phyloP scores from a whole-genome alignment of 2,113 vertebrate genomes.

The Leucopsar rothschildi region DNA sequence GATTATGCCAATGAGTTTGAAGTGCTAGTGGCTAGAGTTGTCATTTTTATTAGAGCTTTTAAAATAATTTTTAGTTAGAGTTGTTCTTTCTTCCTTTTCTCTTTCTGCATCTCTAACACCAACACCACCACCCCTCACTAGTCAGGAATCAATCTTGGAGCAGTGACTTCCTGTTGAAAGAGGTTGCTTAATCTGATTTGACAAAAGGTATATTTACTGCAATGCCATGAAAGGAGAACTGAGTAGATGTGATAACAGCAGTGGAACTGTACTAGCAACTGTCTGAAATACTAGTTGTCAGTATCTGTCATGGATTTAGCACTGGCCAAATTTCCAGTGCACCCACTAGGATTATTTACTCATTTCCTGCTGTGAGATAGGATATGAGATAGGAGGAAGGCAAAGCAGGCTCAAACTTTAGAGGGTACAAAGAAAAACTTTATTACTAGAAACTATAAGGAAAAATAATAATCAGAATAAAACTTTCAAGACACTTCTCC shows the following conservation, averaged over 20 bases:
- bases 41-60: neutral
- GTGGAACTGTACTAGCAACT: neutral
- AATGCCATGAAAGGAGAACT: neutral
- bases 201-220: neutral
- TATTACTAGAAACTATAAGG: no score
- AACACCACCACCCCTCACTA: accelerated
- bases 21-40: neutral
- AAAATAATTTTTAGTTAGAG: neutral
- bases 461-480: no score
- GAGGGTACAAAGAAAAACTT: no score
- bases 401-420: no score
- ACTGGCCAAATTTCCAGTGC: no score
- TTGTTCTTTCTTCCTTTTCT: neutral
- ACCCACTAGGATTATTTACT: no score
- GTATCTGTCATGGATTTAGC: neutral
- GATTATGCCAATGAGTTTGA: neutral
- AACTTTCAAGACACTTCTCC: no score
- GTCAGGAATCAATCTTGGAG: neutral
- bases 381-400: no score
- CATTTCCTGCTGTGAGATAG: no score
- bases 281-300: neutral
- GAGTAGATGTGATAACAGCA: neutral
- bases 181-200: neutral
- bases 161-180: neutral
- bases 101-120: neutral